Base-by-base conservation (phyloP, 2,113 vertebrate species). In the Ranitomeya imitator region DNA sequence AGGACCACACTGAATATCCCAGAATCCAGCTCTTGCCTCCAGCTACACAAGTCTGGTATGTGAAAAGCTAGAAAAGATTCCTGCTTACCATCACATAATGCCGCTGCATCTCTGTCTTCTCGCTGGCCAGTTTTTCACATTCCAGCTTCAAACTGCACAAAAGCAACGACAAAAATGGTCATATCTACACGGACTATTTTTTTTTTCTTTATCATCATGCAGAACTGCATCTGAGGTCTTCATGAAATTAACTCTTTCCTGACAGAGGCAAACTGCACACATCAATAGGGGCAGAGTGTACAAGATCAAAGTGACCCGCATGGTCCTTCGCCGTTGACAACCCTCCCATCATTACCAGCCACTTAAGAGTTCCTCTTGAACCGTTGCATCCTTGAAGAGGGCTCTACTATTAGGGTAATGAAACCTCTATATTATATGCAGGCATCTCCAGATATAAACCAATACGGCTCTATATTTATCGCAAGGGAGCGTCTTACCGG, bases 51-150 rank as follows among this genome's bases (percentile, higher is more conserved):
- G 78, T 55, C 51, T 81, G 52, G 79, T 73, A 52, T 63, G 37
- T 19, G 77, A 52, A 77, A 77, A 83, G 15, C 23, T 6, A 0
- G 51, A 86, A 6, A 79, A 92, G 93, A 93, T 90, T 91, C 90
- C 92, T 92, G 91, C 95, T 97, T 96, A 99, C 97, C 97, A 99
- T 99, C 91, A 99, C 97, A 95, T 99, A 98, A 96, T 99, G 97
- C 91, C 97, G 95, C 93, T 99, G 97, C 97, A 99, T 99, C 94
- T 99, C 97, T 0, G 97, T 99, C 95, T 99, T 99, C 95, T 99
- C 97, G 92, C 96, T 97, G 93, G 97, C 97, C 89, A 98, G 95
- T 91, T 99, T 99, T 93, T 99, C 97, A 95, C 97, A 99, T 94
- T 99, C 97, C 94, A 99, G 90, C 92, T 99, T 99, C 93, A 99